phyloP scores from a whole-genome alignment of 1,140 invertebrate genomes.

The Penaeus japonicus region DNA sequence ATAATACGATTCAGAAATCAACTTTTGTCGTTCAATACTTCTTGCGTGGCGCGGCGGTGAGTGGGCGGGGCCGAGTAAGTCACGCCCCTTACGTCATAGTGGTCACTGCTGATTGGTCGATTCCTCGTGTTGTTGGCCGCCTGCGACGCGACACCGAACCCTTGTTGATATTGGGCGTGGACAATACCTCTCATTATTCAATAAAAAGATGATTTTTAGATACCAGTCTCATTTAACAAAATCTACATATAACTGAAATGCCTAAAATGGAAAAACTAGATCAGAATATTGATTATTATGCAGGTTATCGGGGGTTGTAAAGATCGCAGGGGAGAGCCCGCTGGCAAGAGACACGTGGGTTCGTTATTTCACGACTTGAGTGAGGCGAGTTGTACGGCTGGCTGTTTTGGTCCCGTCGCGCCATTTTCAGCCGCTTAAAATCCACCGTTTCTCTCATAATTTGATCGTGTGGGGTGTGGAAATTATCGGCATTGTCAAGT shows the following conservation, averaged over 20 bases:
- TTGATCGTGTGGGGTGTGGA: slow-evolving; percentile 23
- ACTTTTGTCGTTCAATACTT: slow-evolving; percentile 54
- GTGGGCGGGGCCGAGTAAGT: slow-evolving; percentile 20
- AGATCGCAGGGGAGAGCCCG: slow-evolving; percentile 25
- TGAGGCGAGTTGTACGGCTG: slow-evolving; percentile 39
- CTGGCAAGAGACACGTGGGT: slow-evolving; percentile 50
- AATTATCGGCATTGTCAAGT: slow-evolving; percentile 21
- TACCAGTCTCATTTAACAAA: background rate
- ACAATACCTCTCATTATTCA: background rate
- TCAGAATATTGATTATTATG: background rate
- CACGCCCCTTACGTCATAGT: slow-evolving; percentile 46
- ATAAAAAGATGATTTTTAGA: background rate
- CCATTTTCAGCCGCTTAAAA: slow-evolving; percentile 41
- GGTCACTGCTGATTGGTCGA: background rate
- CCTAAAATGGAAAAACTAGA: too few species aligned
- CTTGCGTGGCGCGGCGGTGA: slow-evolving; percentile 48
- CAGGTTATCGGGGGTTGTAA: background rate
- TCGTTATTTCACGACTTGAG: slow-evolving; percentile 53
- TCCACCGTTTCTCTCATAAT: slow-evolving; percentile 19
- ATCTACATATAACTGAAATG: background rate
- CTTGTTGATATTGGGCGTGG: slow-evolving; percentile 51
- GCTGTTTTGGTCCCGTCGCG: slow-evolving; percentile 51
- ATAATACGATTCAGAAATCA: slow-evolving; percentile 17
- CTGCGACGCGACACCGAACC: slow-evolving; percentile 32
- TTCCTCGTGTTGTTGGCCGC: slow-evolving; percentile 46